phyloP scores from a whole-genome alignment of 1,140 invertebrate genomes.

The Sinonovacula constricta region DNA sequence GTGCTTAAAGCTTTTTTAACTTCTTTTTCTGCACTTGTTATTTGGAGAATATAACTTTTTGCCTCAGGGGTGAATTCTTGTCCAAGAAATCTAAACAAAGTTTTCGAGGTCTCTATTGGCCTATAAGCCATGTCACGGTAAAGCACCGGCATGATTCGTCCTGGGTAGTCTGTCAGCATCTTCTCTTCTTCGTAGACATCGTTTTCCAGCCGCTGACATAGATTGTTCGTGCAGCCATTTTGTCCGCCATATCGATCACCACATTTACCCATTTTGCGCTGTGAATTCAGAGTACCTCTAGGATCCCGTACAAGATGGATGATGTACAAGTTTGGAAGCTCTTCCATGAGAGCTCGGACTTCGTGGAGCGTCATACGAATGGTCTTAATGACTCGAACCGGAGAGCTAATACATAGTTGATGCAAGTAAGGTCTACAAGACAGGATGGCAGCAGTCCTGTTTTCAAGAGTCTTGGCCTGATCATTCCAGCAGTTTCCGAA shows the following conservation, averaged over 20 bases:
- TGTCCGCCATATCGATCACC: background rate
- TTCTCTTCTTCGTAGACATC: constrained; percentile 23
- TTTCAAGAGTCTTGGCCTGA: too few species aligned
- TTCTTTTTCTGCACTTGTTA: constrained; percentile 16
- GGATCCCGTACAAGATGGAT: constrained; percentile 45
- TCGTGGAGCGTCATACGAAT: constrained; percentile 15
- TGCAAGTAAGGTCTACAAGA: too few species aligned
- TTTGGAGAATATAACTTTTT: constrained; percentile 30
- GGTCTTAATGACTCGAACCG: constrained; percentile 33
- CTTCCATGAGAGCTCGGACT: constrained; percentile 21
- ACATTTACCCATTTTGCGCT: constrained; percentile 13
- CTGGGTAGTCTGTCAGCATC: background rate
- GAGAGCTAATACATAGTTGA: constrained; percentile 16
- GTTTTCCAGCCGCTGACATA: constrained; percentile 31
- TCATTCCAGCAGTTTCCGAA: too few species aligned
- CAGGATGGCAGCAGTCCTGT: too few species aligned
- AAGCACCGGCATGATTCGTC: constrained; percentile 29
- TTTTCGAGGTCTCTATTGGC: constrained; percentile 19
- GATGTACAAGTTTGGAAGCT: constrained; percentile 36
- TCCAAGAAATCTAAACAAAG: constrained; percentile 37
- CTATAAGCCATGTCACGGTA: constrained; percentile 34
- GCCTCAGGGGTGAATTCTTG: constrained; percentile 16
- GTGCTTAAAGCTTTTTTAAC: constrained; percentile 35
- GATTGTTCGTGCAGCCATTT: constrained; percentile 11
- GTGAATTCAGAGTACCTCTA: constrained; percentile 28